Base-by-base conservation (phyloP, 2,888 invertebrate genomes). In the Plusia festucae region DNA sequence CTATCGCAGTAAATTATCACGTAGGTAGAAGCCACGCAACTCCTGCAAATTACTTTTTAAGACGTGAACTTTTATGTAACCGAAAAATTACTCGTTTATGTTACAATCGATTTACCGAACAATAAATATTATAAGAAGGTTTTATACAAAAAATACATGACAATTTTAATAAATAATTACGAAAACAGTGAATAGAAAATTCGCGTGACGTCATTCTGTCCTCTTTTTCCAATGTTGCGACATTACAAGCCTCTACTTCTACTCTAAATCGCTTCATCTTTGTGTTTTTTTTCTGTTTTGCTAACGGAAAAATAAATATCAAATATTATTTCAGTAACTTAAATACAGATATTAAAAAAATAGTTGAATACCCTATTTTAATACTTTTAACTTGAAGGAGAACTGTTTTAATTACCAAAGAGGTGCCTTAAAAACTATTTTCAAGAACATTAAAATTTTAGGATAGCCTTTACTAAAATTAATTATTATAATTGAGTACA, bases 1-100 rank as follows among this genome's bases (percentile, higher is more conserved):
- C 71, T 84, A 86, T 82, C 82, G 71, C 66, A 73, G 66, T 56
- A 72, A 81, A 81, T 82, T 74, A 85, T 82, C 82, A 78, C 65
- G 60, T 66, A 63, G 54, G 57, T 67, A 65, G 46, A 30, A 57
- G 24, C 74, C 68, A 75, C 56, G 64, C 67, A 65, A 76, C 70
- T 73, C 58, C 32, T 59, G 69, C 65, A 73, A 83, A 78, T 82
- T 73, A 73, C 75, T 70, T 73, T 73, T 65, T 22, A 56, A 70
- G 61, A 73, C 65, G 60, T 73, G 56, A 70, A 76, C 55, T 67
- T 73, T 67, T 62, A 58, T 56, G 52, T 64, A 52, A 65, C 62
- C 62, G 22, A 69, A 76, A 75, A 68, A 78, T 66, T 67, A 68
- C 49, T 62, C 61, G 24, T 78, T 65, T 70, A 75, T 66, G 18